Evolutionary conservation across 2,888 invertebrate species (phyloP), one percentile per base, ranked within the genome.

Genomic region (Cerceris ruficornis): DNA sequence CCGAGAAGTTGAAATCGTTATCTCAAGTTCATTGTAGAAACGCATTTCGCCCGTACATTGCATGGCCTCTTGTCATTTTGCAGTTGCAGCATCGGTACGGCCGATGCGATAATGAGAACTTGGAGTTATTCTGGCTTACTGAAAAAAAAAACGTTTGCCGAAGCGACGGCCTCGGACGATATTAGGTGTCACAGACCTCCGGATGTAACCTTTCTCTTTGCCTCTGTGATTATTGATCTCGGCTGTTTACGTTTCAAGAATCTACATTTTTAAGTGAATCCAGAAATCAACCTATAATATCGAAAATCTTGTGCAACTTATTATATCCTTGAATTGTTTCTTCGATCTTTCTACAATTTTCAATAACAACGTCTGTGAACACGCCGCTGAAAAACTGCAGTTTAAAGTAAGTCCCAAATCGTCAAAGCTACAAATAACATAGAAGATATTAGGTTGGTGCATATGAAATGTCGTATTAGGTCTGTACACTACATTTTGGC

Each of bases 1-100:
- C 77, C 83, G 8, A 72, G 43, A 41, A 60, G 77, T 46, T 80
- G 72, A 75, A 80, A 75, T 80, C 75, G 59, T 71, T 83, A 75
- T 77, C 83, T 52, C 11, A 42, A 41, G 62, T 71, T 71, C 64
- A 60, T 77, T 65, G 73, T 69, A 11, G 42, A 69, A 54, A 73
- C 55, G 68, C 64, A 55, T 52, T 59, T 49, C 0, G 43, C 43
- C 57, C 11, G 52, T 7, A 28, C 28, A 28, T 28, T 28, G 28
- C 28, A n/a, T 9, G 42, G 14, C 54, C 17, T n/a, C 39, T 74
- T 46, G 60, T 58, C 50, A 69, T 60, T 50, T 69, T 65, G 55
- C 49, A 39, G 11, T 54, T 42, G 55, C 59, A 50, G 14, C 14
- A 28, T 42, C 61, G 41, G 28, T 28, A 28, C 28, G 28, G n/a